phyloP scores from a whole-genome alignment of 2,113 vertebrate species.

The Clarias gariepinus region DNA sequence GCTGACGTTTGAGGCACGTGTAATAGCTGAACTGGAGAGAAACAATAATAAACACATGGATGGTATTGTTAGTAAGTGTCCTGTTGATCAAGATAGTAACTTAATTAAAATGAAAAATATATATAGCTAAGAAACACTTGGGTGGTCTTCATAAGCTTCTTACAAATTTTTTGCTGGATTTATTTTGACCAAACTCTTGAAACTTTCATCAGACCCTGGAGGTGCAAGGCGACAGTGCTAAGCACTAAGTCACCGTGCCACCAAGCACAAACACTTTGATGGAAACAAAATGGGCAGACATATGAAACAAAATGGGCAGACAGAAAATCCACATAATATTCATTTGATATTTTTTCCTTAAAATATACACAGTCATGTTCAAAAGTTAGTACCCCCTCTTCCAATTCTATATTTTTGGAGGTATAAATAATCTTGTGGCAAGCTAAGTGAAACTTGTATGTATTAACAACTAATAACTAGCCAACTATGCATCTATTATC shows the following conservation, averaged over 20 bases:
- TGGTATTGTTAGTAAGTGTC: constrained; percentile 89
- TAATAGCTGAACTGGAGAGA: constrained; percentile 88
- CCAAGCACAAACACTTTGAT: too few relatives aligned
- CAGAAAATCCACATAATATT: neutral
- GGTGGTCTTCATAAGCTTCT: neutral
- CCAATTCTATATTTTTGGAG: too few relatives aligned
- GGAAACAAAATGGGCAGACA: neutral
- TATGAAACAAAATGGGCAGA: neutral
- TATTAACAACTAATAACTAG: too few relatives aligned
- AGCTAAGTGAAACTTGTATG: too few relatives aligned
- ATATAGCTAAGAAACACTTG: neutral
- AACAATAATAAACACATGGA: constrained; percentile 73
- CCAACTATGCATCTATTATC: too few relatives aligned
- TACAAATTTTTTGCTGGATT: neutral
- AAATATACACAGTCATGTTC: too few relatives aligned
- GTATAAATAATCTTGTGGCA: too few relatives aligned
- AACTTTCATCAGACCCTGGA: neutral
- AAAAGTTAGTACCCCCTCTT: too few relatives aligned
- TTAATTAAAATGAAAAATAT: neutral
- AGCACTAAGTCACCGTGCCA: too few relatives aligned
- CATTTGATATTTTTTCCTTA: neutral
- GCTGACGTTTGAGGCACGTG: constrained; percentile 86
- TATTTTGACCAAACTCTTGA: neutral
- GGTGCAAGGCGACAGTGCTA: too few relatives aligned
- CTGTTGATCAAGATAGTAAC: neutral